phyloP scores from a whole-genome alignment of 1,140 invertebrate genomes.

The Saccostrea glomerata region DNA sequence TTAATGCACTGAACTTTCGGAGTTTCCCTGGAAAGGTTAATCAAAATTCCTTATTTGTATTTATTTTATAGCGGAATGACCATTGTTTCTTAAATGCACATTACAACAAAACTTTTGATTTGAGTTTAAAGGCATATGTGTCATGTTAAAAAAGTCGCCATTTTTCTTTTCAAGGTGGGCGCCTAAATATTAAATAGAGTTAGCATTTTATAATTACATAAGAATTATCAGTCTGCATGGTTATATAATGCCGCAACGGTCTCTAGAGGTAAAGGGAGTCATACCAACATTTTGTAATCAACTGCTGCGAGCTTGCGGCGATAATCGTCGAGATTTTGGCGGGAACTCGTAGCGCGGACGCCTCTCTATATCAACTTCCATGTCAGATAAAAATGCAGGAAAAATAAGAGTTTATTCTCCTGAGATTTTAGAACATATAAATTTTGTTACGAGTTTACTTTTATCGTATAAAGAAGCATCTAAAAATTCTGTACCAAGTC shows the following conservation, averaged over 20 bases:
- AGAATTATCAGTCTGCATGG: slow-evolving; percentile 8
- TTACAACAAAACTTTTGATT: too few species aligned
- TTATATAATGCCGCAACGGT: not conserved
- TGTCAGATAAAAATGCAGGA: slow-evolving; percentile 24
- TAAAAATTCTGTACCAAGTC: not conserved
- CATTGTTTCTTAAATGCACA: too few species aligned
- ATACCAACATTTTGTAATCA: not conserved
- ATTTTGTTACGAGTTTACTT: slow-evolving; percentile 1
- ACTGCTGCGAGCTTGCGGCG: slow-evolving; percentile 8
- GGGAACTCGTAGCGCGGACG: slow-evolving; percentile 5
- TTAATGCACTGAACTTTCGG: too few species aligned
- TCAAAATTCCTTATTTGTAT: too few species aligned
- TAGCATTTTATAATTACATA: slow-evolving; percentile 3
- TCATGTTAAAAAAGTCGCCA: not conserved
- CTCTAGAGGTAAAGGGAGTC: slow-evolving; percentile 1
- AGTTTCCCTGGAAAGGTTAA: too few species aligned
- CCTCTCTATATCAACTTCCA: slow-evolving; percentile 14
- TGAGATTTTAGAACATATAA: not conserved
- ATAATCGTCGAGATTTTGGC: slow-evolving; percentile 34
- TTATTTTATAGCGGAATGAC: too few species aligned
- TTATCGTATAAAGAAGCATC: not conserved
- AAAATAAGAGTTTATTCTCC: not conserved
- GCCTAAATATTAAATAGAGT: not conserved
- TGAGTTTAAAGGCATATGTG: too few species aligned
- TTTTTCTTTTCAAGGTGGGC: not conserved